A percentile compares a stretch with the other conserved stretches of the same genome.
Conservation (phyloP, 2,797 vertebrate species). For the Chlorospingus semifuscus region DNA sequence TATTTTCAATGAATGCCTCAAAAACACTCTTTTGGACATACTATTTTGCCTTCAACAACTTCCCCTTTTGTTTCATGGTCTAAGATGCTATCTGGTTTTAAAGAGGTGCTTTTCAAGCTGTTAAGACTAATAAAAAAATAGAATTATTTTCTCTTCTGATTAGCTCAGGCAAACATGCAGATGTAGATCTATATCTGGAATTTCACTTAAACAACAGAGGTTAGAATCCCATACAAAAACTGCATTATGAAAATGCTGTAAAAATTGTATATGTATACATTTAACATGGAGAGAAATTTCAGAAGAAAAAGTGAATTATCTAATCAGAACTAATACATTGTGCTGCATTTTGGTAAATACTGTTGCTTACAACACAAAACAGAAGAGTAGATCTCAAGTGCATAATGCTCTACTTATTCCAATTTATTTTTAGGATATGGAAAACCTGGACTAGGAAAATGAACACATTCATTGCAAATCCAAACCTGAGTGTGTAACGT, state of each 20-base stretch:
- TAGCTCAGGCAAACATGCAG: neutral
- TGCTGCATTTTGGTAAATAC: neutral
- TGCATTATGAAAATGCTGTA: neutral
- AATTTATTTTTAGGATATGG: neutral
- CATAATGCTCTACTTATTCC: neutral
- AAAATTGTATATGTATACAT: neutral
- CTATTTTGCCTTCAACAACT: neutral
- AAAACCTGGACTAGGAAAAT: neutral
- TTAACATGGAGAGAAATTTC: neutral
- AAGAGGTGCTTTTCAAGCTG: neutral
- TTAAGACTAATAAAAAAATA: neutral
- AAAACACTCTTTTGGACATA: neutral
- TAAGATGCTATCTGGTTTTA: neutral
- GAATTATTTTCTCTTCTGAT: neutral
- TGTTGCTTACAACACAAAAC: neutral
- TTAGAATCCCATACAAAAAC: neutral
- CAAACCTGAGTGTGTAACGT: neutral
- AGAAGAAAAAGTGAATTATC: neutral
- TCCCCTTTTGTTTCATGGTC: neutral
- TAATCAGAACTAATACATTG: neutral
- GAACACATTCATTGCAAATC: neutral
- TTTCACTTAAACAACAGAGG: neutral
- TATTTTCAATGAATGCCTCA: neutral
- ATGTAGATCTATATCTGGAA: neutral
- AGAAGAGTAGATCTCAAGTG: neutral